Evolutionary conservation across 2,113 vertebrate species (phyloP), one percentile per base, ranked within the genome.

Genomic region (Lophochroa leadbeateri): DNA sequence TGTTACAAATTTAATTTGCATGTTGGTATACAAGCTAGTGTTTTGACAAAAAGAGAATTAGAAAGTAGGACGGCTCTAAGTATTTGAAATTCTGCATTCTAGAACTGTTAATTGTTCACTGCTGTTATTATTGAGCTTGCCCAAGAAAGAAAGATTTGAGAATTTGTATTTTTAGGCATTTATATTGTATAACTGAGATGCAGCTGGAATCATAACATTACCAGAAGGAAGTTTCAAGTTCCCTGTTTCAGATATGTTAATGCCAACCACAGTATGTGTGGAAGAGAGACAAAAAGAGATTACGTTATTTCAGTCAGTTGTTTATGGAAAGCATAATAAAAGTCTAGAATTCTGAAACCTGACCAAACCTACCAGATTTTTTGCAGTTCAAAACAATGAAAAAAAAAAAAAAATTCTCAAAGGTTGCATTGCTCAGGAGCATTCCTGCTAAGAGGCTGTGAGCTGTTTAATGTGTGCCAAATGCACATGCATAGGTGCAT

Each of bases 161-260:
- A 84, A 71, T 87, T 44, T 64, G 28, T 87, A 74, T 61, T 93
- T 95, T 92, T 82, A 93, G 87, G 11, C 52, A 71, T 82, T 81
- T 84, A 19, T 60, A 47, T 91, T 93, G 64, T 93, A 20, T 96
- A 90, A 72, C 74, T 91, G 84, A 91, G 74, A 76, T 79, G 65
- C 82, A 93, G 64, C 79, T 93, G 75, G 81, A 97, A 87, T 67
- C 28, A 15, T 74, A 94, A 83, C 60, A 92, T 75, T 64, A 82
- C 47, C 60, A 82, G 55, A 89, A 92, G 77, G 84, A 92, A 91
- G 28, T 84, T 63, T 91, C 37, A 91, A 43, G 84, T 79, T 87
- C 72, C 55, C 15, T 35, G 4, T 79, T 90, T 60, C 39, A 33
- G 65, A 68, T 33, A 64, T 64, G 55, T 67, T 74, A 81, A 86